Evolutionary conservation across 1,140 invertebrate species (phyloP).

Genomic region (Dendroctonus ponderosae): DNA sequence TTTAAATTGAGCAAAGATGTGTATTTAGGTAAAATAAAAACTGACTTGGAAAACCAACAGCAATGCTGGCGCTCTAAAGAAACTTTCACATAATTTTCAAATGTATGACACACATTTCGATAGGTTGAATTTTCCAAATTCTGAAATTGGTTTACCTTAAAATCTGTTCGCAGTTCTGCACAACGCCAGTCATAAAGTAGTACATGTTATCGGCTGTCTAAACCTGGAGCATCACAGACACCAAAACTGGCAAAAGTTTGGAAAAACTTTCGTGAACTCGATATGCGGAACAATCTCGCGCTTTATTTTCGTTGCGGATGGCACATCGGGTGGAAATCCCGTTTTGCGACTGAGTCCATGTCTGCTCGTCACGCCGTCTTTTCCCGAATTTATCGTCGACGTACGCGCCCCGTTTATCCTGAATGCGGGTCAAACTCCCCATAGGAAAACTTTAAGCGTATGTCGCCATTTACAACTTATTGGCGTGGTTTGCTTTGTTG

Average conservation of each 20-base stretch:
- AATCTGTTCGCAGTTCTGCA: slow-evolving; percentile 47
- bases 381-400: slow-evolving; percentile 4
- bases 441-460: slow-evolving; percentile 9
- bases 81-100: too few species aligned
- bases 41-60: too few species aligned
- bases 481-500: not conserved
- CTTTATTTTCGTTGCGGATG: slow-evolving; percentile 7
- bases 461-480: not conserved
- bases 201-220: slow-evolving; percentile 38
- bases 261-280: slow-evolving; percentile 10
- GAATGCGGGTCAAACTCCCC: slow-evolving; percentile 23
- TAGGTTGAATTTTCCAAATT: too few species aligned
- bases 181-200: slow-evolving; percentile 48
- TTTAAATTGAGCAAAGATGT: too few species aligned
- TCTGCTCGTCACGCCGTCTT: slow-evolving; percentile 15
- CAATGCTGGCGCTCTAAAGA: too few species aligned
- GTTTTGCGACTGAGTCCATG: slow-evolving; percentile 32
- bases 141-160: slow-evolving; percentile 40
- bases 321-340: slow-evolving; percentile 34
- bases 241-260: not conserved
- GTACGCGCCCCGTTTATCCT: slow-evolving; percentile 11
- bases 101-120: too few species aligned
- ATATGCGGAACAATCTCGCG: slow-evolving; percentile 23
- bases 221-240: slow-evolving; percentile 18
- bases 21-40: too few species aligned